Evolutionary conservation across 2,113 vertebrate genomes (phyloP).

Genomic region (Semicossyphus pulcher): DNA sequence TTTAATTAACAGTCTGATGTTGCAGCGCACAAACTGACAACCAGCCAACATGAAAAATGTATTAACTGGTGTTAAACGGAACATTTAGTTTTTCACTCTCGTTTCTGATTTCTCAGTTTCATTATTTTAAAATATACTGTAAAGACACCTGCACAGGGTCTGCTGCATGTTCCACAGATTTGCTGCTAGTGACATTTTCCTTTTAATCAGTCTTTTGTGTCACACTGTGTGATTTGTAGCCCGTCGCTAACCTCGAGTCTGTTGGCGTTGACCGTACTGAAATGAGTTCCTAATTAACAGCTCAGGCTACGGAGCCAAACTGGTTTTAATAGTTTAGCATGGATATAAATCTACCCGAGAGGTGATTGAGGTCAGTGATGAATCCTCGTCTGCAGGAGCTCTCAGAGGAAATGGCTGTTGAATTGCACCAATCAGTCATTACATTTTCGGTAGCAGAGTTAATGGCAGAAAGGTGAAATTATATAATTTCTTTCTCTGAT

Average conservation of each 20-base stretch:
- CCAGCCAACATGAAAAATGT: neutral
- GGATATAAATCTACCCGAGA: constrained; percentile 32
- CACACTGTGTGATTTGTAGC: neutral
- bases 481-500: neutral
- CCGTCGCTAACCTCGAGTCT: constrained; percentile 4
- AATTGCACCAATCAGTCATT: neutral
- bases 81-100: too few relatives aligned
- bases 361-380: constrained; percentile 36
- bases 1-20: constrained; percentile 8
- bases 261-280: neutral
- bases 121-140: neutral
- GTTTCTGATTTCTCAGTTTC: constrained; percentile 11
- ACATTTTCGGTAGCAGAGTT: neutral
- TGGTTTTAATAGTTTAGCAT: constrained; percentile 20
- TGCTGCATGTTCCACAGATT: neutral
- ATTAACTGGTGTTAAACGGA: neutral
- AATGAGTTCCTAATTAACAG: constrained; percentile 29
- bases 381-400: neutral
- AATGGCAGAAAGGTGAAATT: neutral
- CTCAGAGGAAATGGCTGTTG: neutral
- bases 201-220: neutral
- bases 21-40: too few relatives aligned
- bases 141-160: neutral
- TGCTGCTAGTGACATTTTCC: neutral
- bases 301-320: constrained; percentile 32